Evolutionary conservation across 2,797 vertebrate species (phyloP).

Genomic region (Sebastes steindachneri): DNA sequence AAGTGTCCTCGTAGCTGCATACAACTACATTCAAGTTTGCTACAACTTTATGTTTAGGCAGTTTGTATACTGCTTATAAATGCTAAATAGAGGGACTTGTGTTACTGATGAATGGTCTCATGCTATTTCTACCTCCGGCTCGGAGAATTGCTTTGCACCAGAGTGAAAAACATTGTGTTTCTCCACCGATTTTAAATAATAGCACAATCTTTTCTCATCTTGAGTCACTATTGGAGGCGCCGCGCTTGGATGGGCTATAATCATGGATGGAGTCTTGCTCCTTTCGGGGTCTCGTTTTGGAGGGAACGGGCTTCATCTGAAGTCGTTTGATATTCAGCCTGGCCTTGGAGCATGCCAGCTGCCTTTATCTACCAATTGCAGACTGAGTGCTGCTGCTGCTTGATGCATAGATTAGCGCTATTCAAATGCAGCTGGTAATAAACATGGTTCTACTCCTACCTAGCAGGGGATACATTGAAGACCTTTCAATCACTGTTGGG

Average conservation of each 20-base stretch:
- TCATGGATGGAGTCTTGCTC: slow-evolving; percentile 59
- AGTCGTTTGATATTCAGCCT: slow-evolving; percentile 67
- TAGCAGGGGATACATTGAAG: slow-evolving; percentile 4
- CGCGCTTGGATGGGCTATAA: slow-evolving; percentile 50
- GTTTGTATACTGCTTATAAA: not conserved
- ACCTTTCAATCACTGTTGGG: slow-evolving; percentile 12
- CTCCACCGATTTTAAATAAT: slow-evolving; percentile 74
- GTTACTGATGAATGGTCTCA: slow-evolving; percentile 48
- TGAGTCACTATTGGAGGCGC: slow-evolving; percentile 16
- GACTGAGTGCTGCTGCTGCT: slow-evolving; percentile 47
- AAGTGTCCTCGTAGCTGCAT: not conserved
- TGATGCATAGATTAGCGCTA: slow-evolving; percentile 68
- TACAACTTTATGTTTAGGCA: not conserved
- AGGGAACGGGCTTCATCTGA: slow-evolving; percentile 43
- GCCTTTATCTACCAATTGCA: slow-evolving; percentile 73
- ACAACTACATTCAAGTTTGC: not conserved
- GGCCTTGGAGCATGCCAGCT: slow-evolving; percentile 61
- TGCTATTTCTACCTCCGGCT: slow-evolving; percentile 59
- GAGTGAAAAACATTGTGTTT: slow-evolving; percentile 61
- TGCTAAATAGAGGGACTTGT: not conserved
- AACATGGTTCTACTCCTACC: slow-evolving; percentile 8
- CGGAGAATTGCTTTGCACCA: slow-evolving; percentile 60
- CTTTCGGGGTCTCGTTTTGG: slow-evolving; percentile 38
- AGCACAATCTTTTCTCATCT: slow-evolving; percentile 70
- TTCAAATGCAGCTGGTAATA: slow-evolving; percentile 55